These are phyloP conservation scores for Dorcus parallelipipedus DNA, from an alignment of 2,888 invertebrate genomes.

Conservation along the genomic window DNA sequence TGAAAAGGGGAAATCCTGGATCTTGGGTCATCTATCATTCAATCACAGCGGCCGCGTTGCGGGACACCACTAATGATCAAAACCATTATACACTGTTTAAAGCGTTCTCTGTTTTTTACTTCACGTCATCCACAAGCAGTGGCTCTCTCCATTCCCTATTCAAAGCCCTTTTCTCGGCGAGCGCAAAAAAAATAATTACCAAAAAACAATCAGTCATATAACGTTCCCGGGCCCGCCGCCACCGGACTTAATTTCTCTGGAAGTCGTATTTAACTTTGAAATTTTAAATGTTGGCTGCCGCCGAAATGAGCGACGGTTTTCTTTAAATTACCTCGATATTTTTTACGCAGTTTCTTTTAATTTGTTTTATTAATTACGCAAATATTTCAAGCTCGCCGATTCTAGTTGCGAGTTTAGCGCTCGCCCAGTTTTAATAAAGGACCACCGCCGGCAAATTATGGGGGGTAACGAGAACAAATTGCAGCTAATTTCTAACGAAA, in stretches of 20 bases:
- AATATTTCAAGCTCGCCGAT: background rate
- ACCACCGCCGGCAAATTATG: no score
- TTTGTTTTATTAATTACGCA: background rate
- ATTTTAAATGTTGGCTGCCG: background rate
- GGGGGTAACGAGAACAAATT: no score
- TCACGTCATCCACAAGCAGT: slow-evolving; percentile 22
- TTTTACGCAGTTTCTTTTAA: background rate
- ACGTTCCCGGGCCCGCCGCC: slow-evolving; percentile 12
- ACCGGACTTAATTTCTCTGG: background rate
- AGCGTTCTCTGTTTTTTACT: slow-evolving; percentile 31
- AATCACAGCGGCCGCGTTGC: slow-evolving; percentile 32
- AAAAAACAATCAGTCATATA: slow-evolving; percentile 29
- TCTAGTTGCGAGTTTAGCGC: background rate
- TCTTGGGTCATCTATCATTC: slow-evolving; percentile 37
- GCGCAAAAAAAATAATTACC: slow-evolving; percentile 26
- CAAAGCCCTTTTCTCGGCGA: slow-evolving; percentile 23
- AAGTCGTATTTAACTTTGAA: background rate
- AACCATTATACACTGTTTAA: slow-evolving; percentile 36
- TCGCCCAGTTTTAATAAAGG: background rate
- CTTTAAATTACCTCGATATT: background rate
- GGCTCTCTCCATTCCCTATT: slow-evolving; percentile 25
- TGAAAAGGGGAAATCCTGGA: slow-evolving; percentile 22
- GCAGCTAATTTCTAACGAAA: no score
- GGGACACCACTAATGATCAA: slow-evolving; percentile 36
- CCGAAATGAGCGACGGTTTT: background rate